Evolutionary conservation across 92 coral and sea anemone species (phyloP).

Genomic region (Zoanthus sociatus): DNA sequence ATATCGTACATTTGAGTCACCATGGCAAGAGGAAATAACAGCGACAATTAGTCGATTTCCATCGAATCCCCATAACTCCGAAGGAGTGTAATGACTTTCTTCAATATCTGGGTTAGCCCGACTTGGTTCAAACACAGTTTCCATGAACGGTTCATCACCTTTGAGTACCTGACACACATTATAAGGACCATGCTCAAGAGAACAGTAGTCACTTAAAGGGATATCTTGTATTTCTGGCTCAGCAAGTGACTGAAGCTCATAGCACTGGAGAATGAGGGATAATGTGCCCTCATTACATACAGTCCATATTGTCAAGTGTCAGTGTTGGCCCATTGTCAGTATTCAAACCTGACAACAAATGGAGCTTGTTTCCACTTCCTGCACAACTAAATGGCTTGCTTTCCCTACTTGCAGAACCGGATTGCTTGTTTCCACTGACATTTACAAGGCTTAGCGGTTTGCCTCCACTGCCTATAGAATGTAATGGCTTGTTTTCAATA

Average conservation of each 20-base stretch:
- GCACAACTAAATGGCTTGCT: background rate
- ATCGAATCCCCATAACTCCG: constrained; percentile 57
- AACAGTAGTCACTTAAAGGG: constrained; percentile 38
- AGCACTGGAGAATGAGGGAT: constrained; percentile 41
- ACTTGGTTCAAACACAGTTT: constrained; percentile 30
- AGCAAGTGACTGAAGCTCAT: constrained; percentile 29
- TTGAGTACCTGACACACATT: constrained; percentile 29
- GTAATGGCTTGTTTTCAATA: constrained; percentile 9
- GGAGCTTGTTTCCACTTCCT: constrained; percentile 15
- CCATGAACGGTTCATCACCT: constrained; percentile 41
- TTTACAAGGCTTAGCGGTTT: background rate
- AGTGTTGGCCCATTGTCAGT: constrained; percentile 11
- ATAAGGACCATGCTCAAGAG: constrained; percentile 57
- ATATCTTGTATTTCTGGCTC: constrained; percentile 47
- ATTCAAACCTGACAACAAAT: constrained; percentile 4
- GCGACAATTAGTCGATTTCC: constrained; percentile 45
- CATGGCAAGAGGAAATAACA: constrained; percentile 51
- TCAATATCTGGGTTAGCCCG: constrained; percentile 41
- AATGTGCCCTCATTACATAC: constrained; percentile 18
- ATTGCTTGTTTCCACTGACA: constrained; percentile 12
- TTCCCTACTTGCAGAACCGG: constrained; percentile 10
- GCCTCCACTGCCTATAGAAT: background rate
- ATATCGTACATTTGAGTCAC: constrained; percentile 15
- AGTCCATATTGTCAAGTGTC: background rate
- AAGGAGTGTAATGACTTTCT: constrained; percentile 35